A percentile compares a stretch with the other conserved stretches of the same genome.
These are phyloP conservation scores for Falco rusticolus DNA, from an alignment of 2,797 vertebrate species.

Conservation along the genomic window DNA sequence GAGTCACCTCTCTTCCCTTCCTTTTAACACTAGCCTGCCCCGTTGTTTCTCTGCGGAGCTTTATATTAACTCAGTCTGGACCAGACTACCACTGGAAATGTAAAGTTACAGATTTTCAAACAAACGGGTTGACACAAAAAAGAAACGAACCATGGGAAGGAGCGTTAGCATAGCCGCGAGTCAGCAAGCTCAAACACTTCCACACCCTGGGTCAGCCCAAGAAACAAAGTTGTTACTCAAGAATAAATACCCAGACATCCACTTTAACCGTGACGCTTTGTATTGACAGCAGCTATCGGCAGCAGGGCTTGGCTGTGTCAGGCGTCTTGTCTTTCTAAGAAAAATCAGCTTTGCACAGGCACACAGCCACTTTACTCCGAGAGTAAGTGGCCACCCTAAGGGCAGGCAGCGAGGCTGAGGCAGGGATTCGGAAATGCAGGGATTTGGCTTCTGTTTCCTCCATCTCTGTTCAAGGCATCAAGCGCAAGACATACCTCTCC, in stretches of 20 bases:
- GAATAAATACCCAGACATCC: background rate
- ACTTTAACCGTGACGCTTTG: background rate
- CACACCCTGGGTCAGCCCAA: background rate
- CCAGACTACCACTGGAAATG: background rate
- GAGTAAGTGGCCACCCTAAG: background rate
- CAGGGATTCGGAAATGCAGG: background rate
- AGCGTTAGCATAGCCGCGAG: background rate
- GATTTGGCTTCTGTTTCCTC: background rate
- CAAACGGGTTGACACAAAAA: background rate
- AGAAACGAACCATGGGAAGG: background rate
- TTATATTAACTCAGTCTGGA: slow-evolving; percentile 35
- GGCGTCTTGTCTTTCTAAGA: background rate
- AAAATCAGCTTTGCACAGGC: background rate
- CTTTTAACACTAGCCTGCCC: slow-evolving; percentile 53
- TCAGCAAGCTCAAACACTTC: background rate
- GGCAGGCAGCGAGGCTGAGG: background rate
- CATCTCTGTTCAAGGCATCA: background rate
- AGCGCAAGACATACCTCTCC: background rate
- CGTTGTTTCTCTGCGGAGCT: background rate
- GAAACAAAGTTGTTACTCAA: background rate
- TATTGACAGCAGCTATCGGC: rapidly evolving
- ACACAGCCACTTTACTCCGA: background rate
- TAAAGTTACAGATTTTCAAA: slow-evolving; percentile 23
- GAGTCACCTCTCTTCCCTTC: slow-evolving; percentile 66
- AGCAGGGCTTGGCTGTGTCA: background rate